Evolutionary conservation across 2,797 vertebrate genomes (phyloP).

Genomic region (Sebastes flavidus): DNA sequence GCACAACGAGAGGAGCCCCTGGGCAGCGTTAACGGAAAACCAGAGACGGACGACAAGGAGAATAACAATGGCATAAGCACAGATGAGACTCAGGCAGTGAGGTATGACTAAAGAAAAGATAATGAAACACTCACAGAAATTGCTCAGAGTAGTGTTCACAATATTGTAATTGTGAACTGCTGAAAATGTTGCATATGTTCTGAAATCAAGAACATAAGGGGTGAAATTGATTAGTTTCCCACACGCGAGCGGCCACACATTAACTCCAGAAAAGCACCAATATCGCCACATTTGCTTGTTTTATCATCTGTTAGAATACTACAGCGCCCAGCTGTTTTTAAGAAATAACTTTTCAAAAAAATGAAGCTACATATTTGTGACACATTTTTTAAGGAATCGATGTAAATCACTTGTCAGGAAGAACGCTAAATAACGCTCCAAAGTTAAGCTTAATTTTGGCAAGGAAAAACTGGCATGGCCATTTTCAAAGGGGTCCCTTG

Average conservation of each 20-base stretch:
- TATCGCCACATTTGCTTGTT: neutral
- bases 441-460: too few species aligned
- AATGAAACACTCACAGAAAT: neutral
- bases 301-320: neutral
- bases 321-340: neutral
- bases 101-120: conserved; percentile 72
- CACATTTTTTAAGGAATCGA: too few species aligned
- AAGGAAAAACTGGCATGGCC: too few species aligned
- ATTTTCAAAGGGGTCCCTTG: too few species aligned
- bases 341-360: neutral
- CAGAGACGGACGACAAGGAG: conserved; percentile 77
- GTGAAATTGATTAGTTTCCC: neutral
- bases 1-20: conserved; percentile 48
- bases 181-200: neutral
- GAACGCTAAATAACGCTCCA: too few species aligned
- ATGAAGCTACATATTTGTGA: neutral
- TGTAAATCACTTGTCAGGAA: too few species aligned
- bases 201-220: neutral
- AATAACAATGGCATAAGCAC: conserved; percentile 69
- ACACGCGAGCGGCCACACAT: too few species aligned
- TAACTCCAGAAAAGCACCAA: neutral
- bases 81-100: conserved; percentile 75
- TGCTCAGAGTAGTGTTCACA: neutral
- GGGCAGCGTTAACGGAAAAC: conserved; percentile 75
- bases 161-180: neutral